These are phyloP conservation scores for Papilio helenus DNA, from an alignment of 1,140 invertebrate genomes.

Conservation along the genomic window DNA sequence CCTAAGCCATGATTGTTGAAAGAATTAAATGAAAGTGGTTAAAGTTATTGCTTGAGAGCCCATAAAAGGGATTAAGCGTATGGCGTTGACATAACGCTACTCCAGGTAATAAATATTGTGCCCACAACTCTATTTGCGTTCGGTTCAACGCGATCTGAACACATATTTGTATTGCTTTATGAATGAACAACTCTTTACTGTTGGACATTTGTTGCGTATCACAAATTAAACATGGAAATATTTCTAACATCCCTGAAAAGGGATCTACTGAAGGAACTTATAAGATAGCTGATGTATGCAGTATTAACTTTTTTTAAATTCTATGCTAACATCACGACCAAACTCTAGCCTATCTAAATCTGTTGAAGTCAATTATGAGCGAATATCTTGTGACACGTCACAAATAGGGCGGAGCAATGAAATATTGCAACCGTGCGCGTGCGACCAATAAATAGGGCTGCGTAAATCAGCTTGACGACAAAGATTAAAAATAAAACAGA, in stretches of 20 bases:
- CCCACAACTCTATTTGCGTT: conserved; percentile 28
- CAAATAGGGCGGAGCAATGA: conserved; percentile 50
- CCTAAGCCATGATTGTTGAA: conserved; percentile 56
- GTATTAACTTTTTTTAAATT: too few relatives aligned
- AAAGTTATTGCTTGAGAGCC: conserved; percentile 54
- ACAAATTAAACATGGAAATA: neutral
- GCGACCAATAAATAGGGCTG: conserved; percentile 48
- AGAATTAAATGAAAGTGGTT: conserved; percentile 61
- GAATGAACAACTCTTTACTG: conserved; percentile 2
- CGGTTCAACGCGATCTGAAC: conserved; percentile 24
- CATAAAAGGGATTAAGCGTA: conserved; percentile 61
- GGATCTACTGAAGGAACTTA: too few relatives aligned
- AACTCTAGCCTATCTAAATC: neutral
- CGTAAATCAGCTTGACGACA: conserved; percentile 53
- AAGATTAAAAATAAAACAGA: conserved; percentile 41
- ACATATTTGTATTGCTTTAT: conserved; percentile 28
- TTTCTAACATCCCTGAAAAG: too few relatives aligned
- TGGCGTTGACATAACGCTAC: conserved; percentile 58
- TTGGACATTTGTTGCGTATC: neutral
- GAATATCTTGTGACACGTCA: conserved; percentile 47
- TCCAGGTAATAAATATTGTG: conserved; percentile 51
- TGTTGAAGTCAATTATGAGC: conserved; percentile 24
- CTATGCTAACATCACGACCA: too few relatives aligned
- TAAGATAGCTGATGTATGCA: too few relatives aligned
- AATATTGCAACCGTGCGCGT: conserved; percentile 53